These are phyloP conservation scores for Melanotaenia trifasciata DNA, from an alignment of 2,797 vertebrate genomes.

Conservation along the genomic window DNA sequence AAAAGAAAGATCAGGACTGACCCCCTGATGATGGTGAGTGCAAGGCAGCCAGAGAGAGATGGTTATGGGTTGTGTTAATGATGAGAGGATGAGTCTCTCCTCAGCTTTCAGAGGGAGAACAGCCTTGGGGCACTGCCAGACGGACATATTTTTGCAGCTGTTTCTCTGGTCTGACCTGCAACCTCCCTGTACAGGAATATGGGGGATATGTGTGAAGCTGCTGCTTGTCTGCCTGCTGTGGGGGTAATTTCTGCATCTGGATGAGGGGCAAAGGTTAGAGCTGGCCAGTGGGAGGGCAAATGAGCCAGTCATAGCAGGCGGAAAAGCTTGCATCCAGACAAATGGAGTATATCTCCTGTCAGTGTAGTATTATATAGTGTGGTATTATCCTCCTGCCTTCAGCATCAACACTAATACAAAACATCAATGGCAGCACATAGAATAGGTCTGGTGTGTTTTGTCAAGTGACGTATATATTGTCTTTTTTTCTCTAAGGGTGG, in stretches of 20 bases:
- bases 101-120: constrained; percentile 59
- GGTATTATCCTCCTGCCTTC: constrained; percentile 69
- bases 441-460: constrained; percentile 61
- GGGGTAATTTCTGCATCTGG: constrained; percentile 80
- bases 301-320: constrained; percentile 41
- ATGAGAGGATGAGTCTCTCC: constrained; percentile 48
- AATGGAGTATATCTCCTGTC: constrained; percentile 67
- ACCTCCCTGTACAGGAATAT: constrained; percentile 56
- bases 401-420: constrained; percentile 65
- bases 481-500: constrained; percentile 70
- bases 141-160: constrained; percentile 76
- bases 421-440: constrained; percentile 61
- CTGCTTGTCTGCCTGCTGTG: constrained; percentile 71
- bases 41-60: constrained; percentile 49
- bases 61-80: constrained; percentile 71
- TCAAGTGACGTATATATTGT: constrained; percentile 76
- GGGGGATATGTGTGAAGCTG: constrained; percentile 65
- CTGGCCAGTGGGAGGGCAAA: constrained; percentile 71
- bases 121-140: constrained; percentile 69
- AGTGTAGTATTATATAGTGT: constrained; percentile 41
- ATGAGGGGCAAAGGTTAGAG: constrained; percentile 68
- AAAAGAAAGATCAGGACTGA: constrained; percentile 44
- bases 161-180: constrained; percentile 71
- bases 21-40: constrained; percentile 48
- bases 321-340: constrained; percentile 65